A percentile compares a stretch with the other conserved stretches of the same genome.
phyloP scores from a whole-genome alignment of 2,888 invertebrate species.

The Mesochorus sp. region DNA sequence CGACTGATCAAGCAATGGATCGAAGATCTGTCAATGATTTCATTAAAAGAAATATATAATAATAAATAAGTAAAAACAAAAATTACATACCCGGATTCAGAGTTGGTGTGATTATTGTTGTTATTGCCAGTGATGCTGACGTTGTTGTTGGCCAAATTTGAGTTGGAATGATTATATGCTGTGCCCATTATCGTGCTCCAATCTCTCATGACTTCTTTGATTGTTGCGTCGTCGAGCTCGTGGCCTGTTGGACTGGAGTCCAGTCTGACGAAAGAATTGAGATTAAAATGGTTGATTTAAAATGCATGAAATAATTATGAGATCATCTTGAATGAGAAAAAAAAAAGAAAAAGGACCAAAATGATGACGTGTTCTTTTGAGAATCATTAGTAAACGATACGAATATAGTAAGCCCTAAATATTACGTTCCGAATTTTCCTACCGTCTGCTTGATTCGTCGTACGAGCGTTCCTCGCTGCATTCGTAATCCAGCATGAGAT shows the following conservation, averaged over 20 bases:
- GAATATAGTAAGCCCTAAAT: no score
- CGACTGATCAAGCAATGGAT: conserved; percentile 48
- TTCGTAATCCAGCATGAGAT: conserved; percentile 94
- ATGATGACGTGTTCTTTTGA: no score
- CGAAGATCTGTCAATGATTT: conserved; percentile 13
- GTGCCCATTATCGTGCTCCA: conserved; percentile 83
- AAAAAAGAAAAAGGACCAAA: background rate
- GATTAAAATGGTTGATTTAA: background rate
- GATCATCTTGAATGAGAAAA: no score
- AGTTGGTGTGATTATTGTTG: conserved; percentile 67
- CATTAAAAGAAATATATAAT: no score
- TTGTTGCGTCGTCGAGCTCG: conserved; percentile 84
- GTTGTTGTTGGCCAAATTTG: conserved; percentile 74
- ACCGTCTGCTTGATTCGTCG: conserved; percentile 84
- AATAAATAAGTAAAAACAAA: conserved; percentile 9
- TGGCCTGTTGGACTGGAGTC: conserved; percentile 81
- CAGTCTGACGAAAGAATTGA: conserved; percentile 68
- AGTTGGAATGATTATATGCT: conserved; percentile 75
- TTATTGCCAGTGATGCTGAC: conserved; percentile 76
- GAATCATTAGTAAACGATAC: no score
- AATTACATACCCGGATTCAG: conserved; percentile 79
- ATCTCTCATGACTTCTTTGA: conserved; percentile 84
- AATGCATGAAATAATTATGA: no score
- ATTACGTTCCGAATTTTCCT: conserved; percentile 53
- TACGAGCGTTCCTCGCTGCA: conserved; percentile 86